phyloP scores from a whole-genome alignment of 2,888 invertebrate species.

The Celastrina argiolus region DNA sequence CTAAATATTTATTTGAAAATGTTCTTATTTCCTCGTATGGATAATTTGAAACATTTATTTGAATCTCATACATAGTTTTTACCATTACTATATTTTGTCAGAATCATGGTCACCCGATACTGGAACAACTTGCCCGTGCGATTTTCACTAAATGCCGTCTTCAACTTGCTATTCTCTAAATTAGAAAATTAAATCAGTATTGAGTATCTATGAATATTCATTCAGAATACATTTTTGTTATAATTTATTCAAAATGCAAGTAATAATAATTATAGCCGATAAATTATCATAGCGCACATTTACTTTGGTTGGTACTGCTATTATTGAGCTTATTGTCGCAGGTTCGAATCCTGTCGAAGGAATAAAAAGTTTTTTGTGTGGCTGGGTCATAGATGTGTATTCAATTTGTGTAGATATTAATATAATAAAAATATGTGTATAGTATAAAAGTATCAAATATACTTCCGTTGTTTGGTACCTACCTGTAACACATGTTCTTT shows the following conservation, averaged over 20 bases:
- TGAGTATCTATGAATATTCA: conserved; percentile 73
- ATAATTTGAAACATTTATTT: neutral
- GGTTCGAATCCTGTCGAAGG: too few species aligned
- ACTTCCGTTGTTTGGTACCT: too few species aligned
- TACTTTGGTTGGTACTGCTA: neutral
- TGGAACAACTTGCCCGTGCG: conserved; percentile 41
- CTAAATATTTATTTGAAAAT: too few species aligned
- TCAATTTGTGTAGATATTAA: too few species aligned
- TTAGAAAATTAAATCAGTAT: conserved; percentile 70
- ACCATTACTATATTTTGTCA: neutral
- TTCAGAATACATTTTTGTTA: conserved; percentile 61
- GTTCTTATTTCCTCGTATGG: too few species aligned
- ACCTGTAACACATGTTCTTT: too few species aligned
- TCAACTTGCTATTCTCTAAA: conserved; percentile 60
- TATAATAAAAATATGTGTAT: too few species aligned
- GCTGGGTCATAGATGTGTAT: too few species aligned
- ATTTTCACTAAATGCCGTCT: conserved; percentile 63
- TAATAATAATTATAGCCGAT: neutral
- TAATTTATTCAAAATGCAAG: conserved; percentile 8
- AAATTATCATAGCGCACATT: neutral
- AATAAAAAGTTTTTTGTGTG: too few species aligned
- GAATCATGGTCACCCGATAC: conserved; percentile 41
- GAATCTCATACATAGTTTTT: too few species aligned
- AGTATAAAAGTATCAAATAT: too few species aligned
- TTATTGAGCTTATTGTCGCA: too few species aligned